Base-by-base conservation (phyloP, 2,888 invertebrate species). In the Diabrotica balteata region DNA sequence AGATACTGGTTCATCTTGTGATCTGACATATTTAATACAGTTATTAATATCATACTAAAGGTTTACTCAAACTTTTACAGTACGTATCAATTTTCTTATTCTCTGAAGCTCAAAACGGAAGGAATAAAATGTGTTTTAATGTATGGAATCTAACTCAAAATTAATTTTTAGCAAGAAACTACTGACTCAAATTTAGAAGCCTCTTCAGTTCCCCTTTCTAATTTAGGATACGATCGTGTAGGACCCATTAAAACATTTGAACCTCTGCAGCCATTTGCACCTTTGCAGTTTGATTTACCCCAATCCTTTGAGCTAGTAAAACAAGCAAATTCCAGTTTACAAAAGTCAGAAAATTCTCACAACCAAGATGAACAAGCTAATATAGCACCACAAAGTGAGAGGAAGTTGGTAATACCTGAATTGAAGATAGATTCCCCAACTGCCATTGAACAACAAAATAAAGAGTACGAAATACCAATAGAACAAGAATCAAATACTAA, bases 221-320 rank as follows among this genome's bases (percentile, higher is more conserved):
- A 63, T 64, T 58, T 59, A 59, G 64, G 60, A 60, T 73, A 74
- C 58, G 65, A 73, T 69, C 73, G 77, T 7, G 76, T 80, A 63
- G 80, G 80, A 72, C 78, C 80, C 8, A 52, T 80, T 8, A 79
- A 80, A 71, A 79, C 80, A 2, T 81, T 78, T 54, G 77, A 80
- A 67, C 80, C 78, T 43, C 17, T 79, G n/a, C 77, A 80, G 72
- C 80, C 80, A n/a, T 81, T 83, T 62, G 80, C 80, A 68, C 82
- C 82, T 3, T 70, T 81, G 51, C 80, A 81, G 8, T 81, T 83
- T 55, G 83, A 83, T 59, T 75, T 80, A 7, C 80, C 80, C 7
- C 82, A 80, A 73, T 81, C 83, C 6, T 81, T 83, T 66, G 81
- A 82, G 67, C 66, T 82, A n/a, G 77, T 80, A 4, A 81, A 81